These are phyloP conservation scores for Solenopsis fugax DNA, from an alignment of 1,140 invertebrate genomes.

Conservation along the genomic window DNA sequence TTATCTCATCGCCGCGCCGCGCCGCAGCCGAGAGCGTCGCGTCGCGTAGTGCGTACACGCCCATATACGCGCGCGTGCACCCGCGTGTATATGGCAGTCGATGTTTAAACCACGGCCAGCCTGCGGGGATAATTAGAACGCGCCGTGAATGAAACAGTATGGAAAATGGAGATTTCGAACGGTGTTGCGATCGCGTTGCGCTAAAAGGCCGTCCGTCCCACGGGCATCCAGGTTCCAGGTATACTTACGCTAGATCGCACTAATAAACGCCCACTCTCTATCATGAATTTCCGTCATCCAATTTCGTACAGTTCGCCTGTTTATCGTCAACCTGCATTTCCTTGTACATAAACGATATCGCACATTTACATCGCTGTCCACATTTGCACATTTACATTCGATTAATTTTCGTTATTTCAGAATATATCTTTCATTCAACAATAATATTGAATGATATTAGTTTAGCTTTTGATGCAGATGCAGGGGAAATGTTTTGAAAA, in stretches of 20 bases:
- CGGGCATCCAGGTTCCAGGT: background rate
- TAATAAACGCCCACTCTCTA: slow-evolving; percentile 5
- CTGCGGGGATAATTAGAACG: slow-evolving; percentile 81
- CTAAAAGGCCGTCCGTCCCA: slow-evolving; percentile 21
- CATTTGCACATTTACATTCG: background rate
- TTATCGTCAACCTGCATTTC: background rate
- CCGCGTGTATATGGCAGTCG: background rate
- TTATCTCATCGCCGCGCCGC: slow-evolving; percentile 75
- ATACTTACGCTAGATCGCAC: slow-evolving; percentile 19
- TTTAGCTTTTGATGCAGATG: background rate
- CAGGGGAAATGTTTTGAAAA: background rate
- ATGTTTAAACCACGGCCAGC: slow-evolving; percentile 75
- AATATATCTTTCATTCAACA: background rate
- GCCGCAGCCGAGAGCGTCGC: too few relatives aligned
- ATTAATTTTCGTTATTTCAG: slow-evolving; percentile 8
- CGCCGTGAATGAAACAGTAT: slow-evolving; percentile 74
- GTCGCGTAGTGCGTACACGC: background rate
- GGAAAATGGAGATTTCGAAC: slow-evolving; percentile 79
- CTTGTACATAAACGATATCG: background rate
- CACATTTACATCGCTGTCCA: background rate
- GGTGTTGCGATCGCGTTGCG: slow-evolving; percentile 76
- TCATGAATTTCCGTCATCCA: slow-evolving; percentile 22
- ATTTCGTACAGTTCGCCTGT: slow-evolving; percentile 8
- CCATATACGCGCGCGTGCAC: too few relatives aligned
- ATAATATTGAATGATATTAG: background rate